Percentiles rank a stretch among this genome's conserved stretches.
These are phyloP conservation scores for Mercenaria mercenaria DNA, from an alignment of 1,140 invertebrate species.

Conservation along the genomic window DNA sequence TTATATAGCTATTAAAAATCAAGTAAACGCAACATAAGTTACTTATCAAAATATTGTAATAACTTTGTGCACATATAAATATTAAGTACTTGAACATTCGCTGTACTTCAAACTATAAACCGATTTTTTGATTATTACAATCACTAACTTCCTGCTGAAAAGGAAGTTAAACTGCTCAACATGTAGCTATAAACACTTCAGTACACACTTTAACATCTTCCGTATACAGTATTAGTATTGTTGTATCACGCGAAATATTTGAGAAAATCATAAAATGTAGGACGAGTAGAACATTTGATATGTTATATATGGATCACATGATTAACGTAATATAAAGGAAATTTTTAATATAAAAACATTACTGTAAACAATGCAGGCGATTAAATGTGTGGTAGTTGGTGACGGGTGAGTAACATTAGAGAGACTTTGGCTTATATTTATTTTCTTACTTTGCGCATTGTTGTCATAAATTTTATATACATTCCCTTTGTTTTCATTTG, in stretches of 20 bases:
- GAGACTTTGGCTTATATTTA: not conserved
- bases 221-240: not conserved
- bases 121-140: not conserved
- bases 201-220: not conserved
- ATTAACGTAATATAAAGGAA: not conserved
- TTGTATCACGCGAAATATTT: not conserved
- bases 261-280: not conserved
- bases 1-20: too few relatives aligned
- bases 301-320: not conserved
- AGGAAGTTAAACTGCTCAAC: constrained; percentile 6
- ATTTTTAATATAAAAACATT: not conserved
- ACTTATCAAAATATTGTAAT: too few relatives aligned
- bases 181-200: constrained; percentile 5
- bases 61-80: too few relatives aligned
- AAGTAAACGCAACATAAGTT: too few relatives aligned
- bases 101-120: not conserved
- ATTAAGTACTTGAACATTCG: too few relatives aligned
- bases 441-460: not conserved
- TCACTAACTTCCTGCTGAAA: not conserved
- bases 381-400: constrained; percentile 52
- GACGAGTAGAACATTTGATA: not conserved
- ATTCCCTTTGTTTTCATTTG: too few relatives aligned
- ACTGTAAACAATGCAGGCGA: constrained; percentile 39
- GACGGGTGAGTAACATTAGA: constrained; percentile 40
- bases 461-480: too few relatives aligned